A percentile compares a stretch with the other conserved stretches of the same genome.
phyloP scores from a whole-genome alignment of 2,888 invertebrate genomes.

The Eristalinus aeneus region DNA sequence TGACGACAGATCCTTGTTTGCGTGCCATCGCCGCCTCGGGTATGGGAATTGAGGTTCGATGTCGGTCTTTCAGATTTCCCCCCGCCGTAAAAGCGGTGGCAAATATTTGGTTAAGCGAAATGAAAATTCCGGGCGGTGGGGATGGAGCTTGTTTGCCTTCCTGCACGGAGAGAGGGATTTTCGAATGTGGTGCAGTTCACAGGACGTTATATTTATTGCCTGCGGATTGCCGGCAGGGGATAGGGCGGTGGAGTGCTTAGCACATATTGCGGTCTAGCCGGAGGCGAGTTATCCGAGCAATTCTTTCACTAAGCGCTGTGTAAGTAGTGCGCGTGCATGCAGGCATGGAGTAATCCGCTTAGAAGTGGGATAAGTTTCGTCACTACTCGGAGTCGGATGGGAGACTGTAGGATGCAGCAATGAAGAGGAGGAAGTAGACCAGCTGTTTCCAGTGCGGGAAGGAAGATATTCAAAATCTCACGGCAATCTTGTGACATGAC shows the following conservation, averaged over 20 bases:
- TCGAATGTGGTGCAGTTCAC: background rate
- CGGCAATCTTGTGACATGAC: background rate
- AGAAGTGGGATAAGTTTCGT: background rate
- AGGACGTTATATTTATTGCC: background rate
- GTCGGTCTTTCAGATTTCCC: slow-evolving; percentile 1
- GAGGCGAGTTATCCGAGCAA: background rate
- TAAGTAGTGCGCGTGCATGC: background rate
- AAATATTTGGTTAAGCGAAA: slow-evolving; percentile 33
- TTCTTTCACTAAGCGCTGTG: background rate
- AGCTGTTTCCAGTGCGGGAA: too few species aligned
- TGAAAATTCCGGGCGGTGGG: background rate
- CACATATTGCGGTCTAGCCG: background rate
- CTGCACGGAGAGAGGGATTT: background rate
- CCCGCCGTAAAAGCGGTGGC: background rate
- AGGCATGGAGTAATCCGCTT: background rate
- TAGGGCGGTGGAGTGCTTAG: background rate
- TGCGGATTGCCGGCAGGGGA: background rate
- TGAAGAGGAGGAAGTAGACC: too few species aligned
- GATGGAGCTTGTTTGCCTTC: background rate
- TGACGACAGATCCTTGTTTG: background rate
- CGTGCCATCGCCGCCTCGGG: background rate
- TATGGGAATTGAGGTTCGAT: background rate
- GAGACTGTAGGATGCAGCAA: background rate
- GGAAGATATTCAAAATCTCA: too few species aligned
- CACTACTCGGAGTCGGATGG: background rate